These are phyloP conservation scores for Drosophila lowei DNA, from an alignment of 1,140 invertebrate genomes.

Conservation along the genomic window DNA sequence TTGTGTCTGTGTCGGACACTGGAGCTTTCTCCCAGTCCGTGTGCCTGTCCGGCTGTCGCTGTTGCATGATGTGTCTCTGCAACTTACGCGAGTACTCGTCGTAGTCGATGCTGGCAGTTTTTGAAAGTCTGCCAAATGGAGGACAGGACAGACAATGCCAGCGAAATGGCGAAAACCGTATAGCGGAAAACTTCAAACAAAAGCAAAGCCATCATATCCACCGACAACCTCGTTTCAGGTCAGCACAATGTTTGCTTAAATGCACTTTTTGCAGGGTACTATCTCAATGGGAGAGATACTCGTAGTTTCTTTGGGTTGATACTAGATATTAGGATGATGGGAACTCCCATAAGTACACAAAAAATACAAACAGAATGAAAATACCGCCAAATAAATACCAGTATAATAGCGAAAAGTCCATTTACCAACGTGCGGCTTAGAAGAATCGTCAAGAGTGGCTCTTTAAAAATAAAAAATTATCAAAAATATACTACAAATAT, in stretches of 20 bases:
- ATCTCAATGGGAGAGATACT: neutral
- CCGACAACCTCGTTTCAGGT: slow-evolving; percentile 25
- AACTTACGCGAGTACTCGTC: slow-evolving; percentile 11
- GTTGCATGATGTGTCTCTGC: slow-evolving; percentile 54
- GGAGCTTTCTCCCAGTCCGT: slow-evolving; percentile 3
- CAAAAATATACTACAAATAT: neutral
- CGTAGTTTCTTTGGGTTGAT: too few relatives aligned
- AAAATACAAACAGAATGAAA: too few relatives aligned
- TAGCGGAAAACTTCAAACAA: slow-evolving; percentile 34
- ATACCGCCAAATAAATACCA: too few relatives aligned
- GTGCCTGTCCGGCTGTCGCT: slow-evolving; percentile 14
- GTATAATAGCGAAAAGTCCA: too few relatives aligned
- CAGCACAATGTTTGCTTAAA: slow-evolving; percentile 43
- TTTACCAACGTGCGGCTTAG: too few relatives aligned
- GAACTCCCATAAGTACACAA: too few relatives aligned
- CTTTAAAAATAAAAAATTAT: too few relatives aligned
- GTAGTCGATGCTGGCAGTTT: slow-evolving; percentile 45
- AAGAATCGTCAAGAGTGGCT: too few relatives aligned
- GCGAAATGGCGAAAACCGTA: slow-evolving; percentile 3
- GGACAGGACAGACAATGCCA: slow-evolving; percentile 22
- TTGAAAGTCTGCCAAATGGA: slow-evolving; percentile 70
- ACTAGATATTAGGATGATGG: too few relatives aligned
- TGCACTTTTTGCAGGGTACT: slow-evolving; percentile 17
- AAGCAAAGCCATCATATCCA: slow-evolving; percentile 11
- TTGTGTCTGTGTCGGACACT: slow-evolving; percentile 29